Conservation (phyloP, 2,797 vertebrate genomes). For the Leuciscus waleckii region DNA sequence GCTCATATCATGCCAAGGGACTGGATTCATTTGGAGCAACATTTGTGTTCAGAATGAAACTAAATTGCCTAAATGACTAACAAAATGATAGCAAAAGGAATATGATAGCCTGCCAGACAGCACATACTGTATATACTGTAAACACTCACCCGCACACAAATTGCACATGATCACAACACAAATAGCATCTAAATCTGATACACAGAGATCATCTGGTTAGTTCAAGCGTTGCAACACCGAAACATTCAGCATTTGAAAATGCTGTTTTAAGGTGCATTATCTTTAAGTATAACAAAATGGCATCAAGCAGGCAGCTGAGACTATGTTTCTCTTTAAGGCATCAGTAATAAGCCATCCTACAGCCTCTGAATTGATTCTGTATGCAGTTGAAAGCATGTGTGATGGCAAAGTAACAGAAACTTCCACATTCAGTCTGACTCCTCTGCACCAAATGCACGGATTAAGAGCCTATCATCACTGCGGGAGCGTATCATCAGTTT, state of each 20-base stretch:
- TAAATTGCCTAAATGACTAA: slow-evolving; percentile 52
- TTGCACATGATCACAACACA: background rate
- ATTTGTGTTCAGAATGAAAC: slow-evolving; percentile 50
- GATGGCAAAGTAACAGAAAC: slow-evolving; percentile 48
- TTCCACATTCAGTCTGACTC: slow-evolving; percentile 25
- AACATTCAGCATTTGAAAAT: background rate
- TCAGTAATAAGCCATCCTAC: background rate
- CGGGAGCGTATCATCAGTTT: slow-evolving; percentile 51
- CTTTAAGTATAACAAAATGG: slow-evolving; percentile 17
- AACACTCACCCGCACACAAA: slow-evolving; percentile 30
- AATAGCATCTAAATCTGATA: slow-evolving; percentile 15
- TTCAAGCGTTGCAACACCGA: background rate
- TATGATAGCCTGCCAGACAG: slow-evolving; percentile 12
- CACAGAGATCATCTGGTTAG: slow-evolving; percentile 28
- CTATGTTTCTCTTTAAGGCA: slow-evolving; percentile 22
- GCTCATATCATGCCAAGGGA: slow-evolving; percentile 32
- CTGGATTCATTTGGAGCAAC: slow-evolving; percentile 53
- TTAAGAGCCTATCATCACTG: slow-evolving; percentile 39
- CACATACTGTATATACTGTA: background rate
- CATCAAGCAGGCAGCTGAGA: background rate
- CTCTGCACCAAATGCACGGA: slow-evolving; percentile 43
- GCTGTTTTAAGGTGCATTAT: slow-evolving; percentile 2
- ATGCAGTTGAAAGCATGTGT: slow-evolving; percentile 57
- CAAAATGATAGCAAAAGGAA: slow-evolving; percentile 40
- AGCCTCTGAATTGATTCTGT: slow-evolving; percentile 50